Conservation (phyloP, 2,888 invertebrate species). For the Drosophila fungiperda region DNA sequence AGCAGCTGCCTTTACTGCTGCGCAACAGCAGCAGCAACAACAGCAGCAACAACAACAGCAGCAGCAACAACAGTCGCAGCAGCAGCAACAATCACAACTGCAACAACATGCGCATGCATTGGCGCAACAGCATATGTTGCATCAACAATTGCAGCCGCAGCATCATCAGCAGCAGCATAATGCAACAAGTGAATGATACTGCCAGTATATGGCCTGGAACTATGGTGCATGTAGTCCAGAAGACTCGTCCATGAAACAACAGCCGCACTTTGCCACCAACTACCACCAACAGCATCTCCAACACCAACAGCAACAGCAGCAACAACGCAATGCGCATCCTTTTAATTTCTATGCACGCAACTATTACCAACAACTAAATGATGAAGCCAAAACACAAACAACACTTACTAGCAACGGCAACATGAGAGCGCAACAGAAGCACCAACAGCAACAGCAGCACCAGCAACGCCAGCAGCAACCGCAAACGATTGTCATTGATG, state of each 20-base stretch:
- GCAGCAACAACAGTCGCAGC: slow-evolving; percentile 70
- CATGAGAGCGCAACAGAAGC: slow-evolving; percentile 48
- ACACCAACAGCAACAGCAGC: slow-evolving; percentile 53
- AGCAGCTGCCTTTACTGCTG: slow-evolving; percentile 83
- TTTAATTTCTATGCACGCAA: slow-evolving; percentile 76
- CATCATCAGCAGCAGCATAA: slow-evolving; percentile 83
- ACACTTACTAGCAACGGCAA: slow-evolving; percentile 60
- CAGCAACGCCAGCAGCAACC: slow-evolving; percentile 22
- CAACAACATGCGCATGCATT: slow-evolving; percentile 76
- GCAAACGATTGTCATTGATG: slow-evolving; percentile 71
- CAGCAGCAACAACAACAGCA: slow-evolving; percentile 81
- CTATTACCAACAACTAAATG: slow-evolving; percentile 57
- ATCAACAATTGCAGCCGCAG: slow-evolving; percentile 76
- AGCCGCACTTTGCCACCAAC: slow-evolving; percentile 59
- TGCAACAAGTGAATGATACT: slow-evolving; percentile 84
- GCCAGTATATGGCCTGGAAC: slow-evolving; percentile 84
- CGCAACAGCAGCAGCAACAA: slow-evolving; percentile 80
- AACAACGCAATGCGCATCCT: slow-evolving; percentile 58
- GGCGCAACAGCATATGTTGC: slow-evolving; percentile 73
- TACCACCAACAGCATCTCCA: slow-evolving; percentile 53
- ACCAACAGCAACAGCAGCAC: slow-evolving; percentile 45
- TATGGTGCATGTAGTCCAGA: slow-evolving; percentile 84
- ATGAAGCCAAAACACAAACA: slow-evolving; percentile 45
- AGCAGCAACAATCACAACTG: slow-evolving; percentile 70
- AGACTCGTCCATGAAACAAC: slow-evolving; percentile 62